Base-by-base conservation (phyloP, 1,140 invertebrate genomes). In the Bombus waltoni region DNA sequence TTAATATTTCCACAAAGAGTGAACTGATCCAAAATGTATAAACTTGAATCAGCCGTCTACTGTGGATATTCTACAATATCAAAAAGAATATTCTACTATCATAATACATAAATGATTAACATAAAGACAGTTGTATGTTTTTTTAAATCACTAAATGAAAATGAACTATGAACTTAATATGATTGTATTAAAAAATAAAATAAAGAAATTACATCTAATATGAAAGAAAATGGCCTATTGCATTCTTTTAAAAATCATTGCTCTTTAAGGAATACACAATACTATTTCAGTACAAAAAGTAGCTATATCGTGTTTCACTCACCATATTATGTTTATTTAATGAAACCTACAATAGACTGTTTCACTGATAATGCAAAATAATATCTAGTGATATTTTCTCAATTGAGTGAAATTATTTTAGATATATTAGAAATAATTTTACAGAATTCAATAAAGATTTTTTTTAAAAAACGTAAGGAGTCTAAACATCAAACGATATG, bases 401-500 rank as follows among this genome's bases (percentile, higher is more conserved):
- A n/a, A 79, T 62, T 15, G 47, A 53, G 2, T 62, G 32, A 66
- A 35, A 35, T 15, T 44, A 28, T 28, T 11, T 62, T 28, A 76
- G n/a, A 40, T n/a, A 4, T 40, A 28, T 62, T 13, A 18, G 25
- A 78, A 44, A 42, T 78, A 66, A 66, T 6, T 47, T 66, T 22
- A 42, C 18, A 68, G 38, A 40, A 79, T 32, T 65, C 28, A 35
- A 18, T n/a, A 35, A 80, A 35, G 47, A 73, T 35, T 28, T 35
- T 62, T 68, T 22, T 11, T 11, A 35, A 78, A 57, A 65, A 77
- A 13, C 25, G 87, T 71, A 85, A 92, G 87, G 81, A 65, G 79
- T 86, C 78, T 85, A 92, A 89, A 94, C 92, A 94, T 90, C 89
- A 88, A 93, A 87, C 91, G 90, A 91, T 86, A 92, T 88, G 88